Evolutionary conservation across 2,797 vertebrate species (phyloP).

Genomic region (Streptopelia turtur): DNA sequence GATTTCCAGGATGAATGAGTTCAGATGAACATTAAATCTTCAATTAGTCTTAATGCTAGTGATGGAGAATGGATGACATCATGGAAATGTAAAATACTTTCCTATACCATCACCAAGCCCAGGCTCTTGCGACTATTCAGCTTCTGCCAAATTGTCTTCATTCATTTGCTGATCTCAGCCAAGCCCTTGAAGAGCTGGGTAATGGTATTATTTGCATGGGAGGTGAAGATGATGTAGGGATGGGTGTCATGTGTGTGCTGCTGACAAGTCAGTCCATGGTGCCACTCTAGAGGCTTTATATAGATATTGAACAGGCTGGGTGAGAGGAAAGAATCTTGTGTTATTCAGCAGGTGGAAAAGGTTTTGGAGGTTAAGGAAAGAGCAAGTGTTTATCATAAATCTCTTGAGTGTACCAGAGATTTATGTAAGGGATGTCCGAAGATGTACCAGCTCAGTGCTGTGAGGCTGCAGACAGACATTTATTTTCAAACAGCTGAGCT

Average conservation of each 20-base stretch:
- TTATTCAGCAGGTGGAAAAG: slow-evolving; percentile 65
- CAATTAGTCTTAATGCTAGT: not conserved
- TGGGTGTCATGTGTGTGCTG: slow-evolving; percentile 54
- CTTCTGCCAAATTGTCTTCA: slow-evolving; percentile 1
- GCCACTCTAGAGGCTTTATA: slow-evolving; percentile 59
- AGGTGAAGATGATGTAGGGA: slow-evolving; percentile 57
- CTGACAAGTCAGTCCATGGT: slow-evolving; percentile 50
- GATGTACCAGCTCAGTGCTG: slow-evolving; percentile 43
- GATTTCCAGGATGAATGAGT: not conserved
- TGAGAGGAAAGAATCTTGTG: slow-evolving; percentile 45
- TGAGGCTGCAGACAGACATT: not conserved
- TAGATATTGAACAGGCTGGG: slow-evolving; percentile 34
- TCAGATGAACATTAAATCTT: not conserved
- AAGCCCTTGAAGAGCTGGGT: slow-evolving; percentile 42
- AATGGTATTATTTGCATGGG: slow-evolving; percentile 48
- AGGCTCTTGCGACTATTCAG: not conserved
- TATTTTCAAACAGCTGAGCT: slow-evolving; percentile 55
- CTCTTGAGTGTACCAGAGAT: slow-evolving; percentile 33
- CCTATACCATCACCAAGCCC: not conserved
- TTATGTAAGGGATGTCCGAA: slow-evolving; percentile 47
- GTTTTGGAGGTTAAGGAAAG: slow-evolving; percentile 57
- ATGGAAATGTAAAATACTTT: not conserved
- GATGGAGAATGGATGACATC: not conserved
- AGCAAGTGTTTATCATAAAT: slow-evolving; percentile 70
- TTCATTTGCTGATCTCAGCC: slow-evolving; percentile 43